A percentile compares a stretch with the other conserved stretches of the same genome.
phyloP scores from a whole-genome alignment of 1,140 invertebrate genomes.

The Lordiphosa clarofinis region DNA sequence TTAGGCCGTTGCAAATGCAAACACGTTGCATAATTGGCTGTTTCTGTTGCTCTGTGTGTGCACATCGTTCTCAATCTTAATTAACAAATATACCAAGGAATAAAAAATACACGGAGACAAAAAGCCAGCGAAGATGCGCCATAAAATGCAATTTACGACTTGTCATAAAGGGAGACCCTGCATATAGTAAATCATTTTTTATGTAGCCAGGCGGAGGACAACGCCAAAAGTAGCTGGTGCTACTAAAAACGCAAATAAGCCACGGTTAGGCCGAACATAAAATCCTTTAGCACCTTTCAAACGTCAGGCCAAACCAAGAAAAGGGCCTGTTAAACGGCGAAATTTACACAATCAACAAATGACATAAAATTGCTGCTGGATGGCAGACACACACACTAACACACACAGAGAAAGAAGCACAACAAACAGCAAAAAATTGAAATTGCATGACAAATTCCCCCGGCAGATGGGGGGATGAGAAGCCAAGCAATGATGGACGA shows the following conservation, averaged over 20 bases:
- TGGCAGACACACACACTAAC: slow-evolving; percentile 26
- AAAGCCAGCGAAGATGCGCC: slow-evolving; percentile 56
- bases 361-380: slow-evolving; percentile 68
- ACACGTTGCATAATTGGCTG: slow-evolving; percentile 74
- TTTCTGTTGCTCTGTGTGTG: slow-evolving; percentile 57
- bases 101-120: slow-evolving; percentile 37
- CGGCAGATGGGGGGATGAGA: slow-evolving; percentile 32
- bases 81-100: slow-evolving; percentile 75
- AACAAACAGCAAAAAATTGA: slow-evolving; percentile 32
- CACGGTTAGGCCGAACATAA: slow-evolving; percentile 68
- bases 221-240: slow-evolving; percentile 17
- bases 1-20: slow-evolving; percentile 27
- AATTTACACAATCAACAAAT: slow-evolving; percentile 76
- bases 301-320: slow-evolving; percentile 2
- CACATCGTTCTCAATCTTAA: slow-evolving; percentile 76
- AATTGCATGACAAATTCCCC: slow-evolving; percentile 72
- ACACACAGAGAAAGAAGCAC: slow-evolving; percentile 4
- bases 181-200: slow-evolving; percentile 78
- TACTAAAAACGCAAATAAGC: slow-evolving; percentile 73
- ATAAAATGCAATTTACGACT: slow-evolving; percentile 77
- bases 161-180: slow-evolving; percentile 73
- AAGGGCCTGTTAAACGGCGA: slow-evolving; percentile 58
- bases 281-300: slow-evolving; percentile 77
- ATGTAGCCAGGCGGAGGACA: slow-evolving; percentile 46
- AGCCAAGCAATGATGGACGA: slow-evolving; percentile 65